Conservation (phyloP, 2,888 invertebrate genomes). For the Mythimna pallens region DNA sequence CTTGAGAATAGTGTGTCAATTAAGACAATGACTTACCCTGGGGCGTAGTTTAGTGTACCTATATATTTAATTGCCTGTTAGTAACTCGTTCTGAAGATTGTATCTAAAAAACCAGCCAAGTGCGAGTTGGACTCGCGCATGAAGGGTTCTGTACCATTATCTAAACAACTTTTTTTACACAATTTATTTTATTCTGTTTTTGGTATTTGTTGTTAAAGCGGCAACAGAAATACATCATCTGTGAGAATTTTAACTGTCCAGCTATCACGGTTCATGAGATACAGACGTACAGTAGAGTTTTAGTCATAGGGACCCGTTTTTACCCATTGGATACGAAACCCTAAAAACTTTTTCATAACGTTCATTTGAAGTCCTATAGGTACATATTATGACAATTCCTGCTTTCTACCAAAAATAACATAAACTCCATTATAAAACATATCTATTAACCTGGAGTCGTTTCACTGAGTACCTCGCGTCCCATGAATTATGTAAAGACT, state of each 20-base stretch:
- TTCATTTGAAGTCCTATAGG: not conserved
- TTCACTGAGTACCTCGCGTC: constrained; percentile 74
- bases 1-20: constrained; percentile 6
- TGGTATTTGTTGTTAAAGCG: too few species aligned
- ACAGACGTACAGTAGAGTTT: too few species aligned
- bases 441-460: constrained; percentile 85
- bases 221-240: too few species aligned
- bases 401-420: constrained; percentile 41
- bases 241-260: not conserved
- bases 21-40: not conserved
- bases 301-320: too few species aligned
- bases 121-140: too few species aligned
- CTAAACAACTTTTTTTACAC: too few species aligned
- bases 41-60: not conserved
- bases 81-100: not conserved
- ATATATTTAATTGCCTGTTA: not conserved
- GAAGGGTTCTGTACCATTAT: too few species aligned
- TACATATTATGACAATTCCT: not conserved
- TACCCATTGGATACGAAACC: not conserved
- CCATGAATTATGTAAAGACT: constrained; percentile 79
- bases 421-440: constrained; percentile 71
- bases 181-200: too few species aligned
- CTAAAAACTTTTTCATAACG: not conserved
- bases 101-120: too few species aligned
- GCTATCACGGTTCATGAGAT: too few species aligned